phyloP scores from a whole-genome alignment of 2,888 invertebrate species.

The Epiperipatus broadwayi region DNA sequence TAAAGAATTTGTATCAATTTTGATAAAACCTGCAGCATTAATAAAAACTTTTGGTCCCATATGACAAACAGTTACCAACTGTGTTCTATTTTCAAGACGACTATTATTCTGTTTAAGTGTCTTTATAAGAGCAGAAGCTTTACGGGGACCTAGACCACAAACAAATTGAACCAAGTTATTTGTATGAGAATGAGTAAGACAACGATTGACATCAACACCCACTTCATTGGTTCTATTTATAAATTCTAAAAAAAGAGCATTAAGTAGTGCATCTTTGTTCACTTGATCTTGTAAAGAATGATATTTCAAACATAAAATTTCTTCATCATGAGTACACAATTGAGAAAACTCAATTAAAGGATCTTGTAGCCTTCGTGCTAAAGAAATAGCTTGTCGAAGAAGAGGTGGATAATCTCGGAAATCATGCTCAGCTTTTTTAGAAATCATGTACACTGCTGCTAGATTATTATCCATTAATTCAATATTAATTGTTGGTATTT shows the following conservation, averaged over 20 bases:
- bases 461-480: conserved; percentile 86
- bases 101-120: conserved; percentile 58
- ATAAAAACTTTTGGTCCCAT: conserved; percentile 98
- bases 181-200: conserved; percentile 69
- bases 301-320: conserved; percentile 79
- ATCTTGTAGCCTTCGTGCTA: conserved; percentile 80
- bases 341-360: conserved; percentile 90
- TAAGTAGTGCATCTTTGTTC: conserved; percentile 62
- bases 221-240: conserved; percentile 93
- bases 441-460: conserved; percentile 73
- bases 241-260: conserved; percentile 62
- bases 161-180: conserved; percentile 82
- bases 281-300: conserved; percentile 47
- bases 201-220: conserved; percentile 86
- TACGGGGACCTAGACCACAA: conserved; percentile 86
- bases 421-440: conserved; percentile 61
- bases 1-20: conserved; percentile 86
- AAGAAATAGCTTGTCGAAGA: conserved; percentile 73
- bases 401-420: conserved; percentile 81
- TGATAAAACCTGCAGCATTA: conserved; percentile 96
- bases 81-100: conserved; percentile 77
- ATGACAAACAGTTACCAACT: conserved; percentile 80
- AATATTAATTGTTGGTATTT: conserved; percentile 64
- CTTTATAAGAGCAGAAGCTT: conserved; percentile 66
- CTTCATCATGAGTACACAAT: conserved; percentile 84